Evolutionary conservation across 2,113 vertebrate genomes (phyloP), one percentile per base, ranked within the genome.

Genomic region (Aleadryas rufinucha): DNA sequence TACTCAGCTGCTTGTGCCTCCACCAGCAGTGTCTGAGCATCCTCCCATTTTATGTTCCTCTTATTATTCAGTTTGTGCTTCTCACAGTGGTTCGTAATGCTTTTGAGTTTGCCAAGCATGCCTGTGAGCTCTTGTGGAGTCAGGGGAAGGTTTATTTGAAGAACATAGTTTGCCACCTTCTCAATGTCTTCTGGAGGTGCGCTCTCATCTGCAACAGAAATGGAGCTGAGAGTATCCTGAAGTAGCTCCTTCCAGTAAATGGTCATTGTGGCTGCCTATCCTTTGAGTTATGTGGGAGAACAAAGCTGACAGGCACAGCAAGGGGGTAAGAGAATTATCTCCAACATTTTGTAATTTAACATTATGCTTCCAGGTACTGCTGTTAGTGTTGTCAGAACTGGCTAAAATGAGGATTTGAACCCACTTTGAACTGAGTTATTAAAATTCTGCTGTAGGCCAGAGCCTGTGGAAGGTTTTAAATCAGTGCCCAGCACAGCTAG

Each of bases 131-230:
- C 97, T 90, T 85, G 96, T 4, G 97, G 96, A 13, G 97, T 97
- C 35, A 68, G 59, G 33, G 98, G 97, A 69, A 99, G 87, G 60
- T 97, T 97, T 95, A 99, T 98, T 42, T 94, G 96, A 89, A 99
- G 96, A 35, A 99, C 98, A 5, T 71, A 92, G 77, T 93, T 98
- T 41, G 98, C 98, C 90, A 99, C 96, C 77, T 98, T 99, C 84
- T 99, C 98, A 26, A 98, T 98, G 90, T 99, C 99, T 85, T 98
- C 98, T 35, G 98, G 97, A 86, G 97, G 96, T 53, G 94, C 95
- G 2, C 94, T 96, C 74, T 99, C 98, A 92, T 98, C 99, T 99
- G 96, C 94, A 90, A 59, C 41, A 97, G 92, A 96, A 96, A 96
- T 5, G 13, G 92, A 93, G 75, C 27, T 42, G 17, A 66, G 11